Conservation (phyloP, 2,113 vertebrate species). For the Dasyornis broadbenti region DNA sequence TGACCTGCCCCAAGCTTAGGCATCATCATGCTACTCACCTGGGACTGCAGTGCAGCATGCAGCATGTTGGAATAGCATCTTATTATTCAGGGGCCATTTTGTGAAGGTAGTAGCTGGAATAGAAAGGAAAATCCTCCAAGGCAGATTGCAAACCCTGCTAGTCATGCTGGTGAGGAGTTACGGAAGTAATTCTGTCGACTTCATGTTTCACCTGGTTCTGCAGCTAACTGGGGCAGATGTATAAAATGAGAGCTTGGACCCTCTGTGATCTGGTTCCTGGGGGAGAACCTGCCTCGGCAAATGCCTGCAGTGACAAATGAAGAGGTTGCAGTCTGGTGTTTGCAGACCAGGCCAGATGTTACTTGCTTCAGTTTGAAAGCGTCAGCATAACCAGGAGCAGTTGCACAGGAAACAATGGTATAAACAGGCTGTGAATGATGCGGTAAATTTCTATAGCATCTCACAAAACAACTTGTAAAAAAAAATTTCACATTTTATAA, state of each 20-base stretch:
- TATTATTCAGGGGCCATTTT: neutral
- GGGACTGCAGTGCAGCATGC: neutral
- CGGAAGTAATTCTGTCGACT: neutral
- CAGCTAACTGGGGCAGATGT: neutral
- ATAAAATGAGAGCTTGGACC: neutral
- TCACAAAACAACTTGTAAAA: neutral
- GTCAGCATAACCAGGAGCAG: neutral
- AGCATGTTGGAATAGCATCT: neutral
- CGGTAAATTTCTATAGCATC: neutral
- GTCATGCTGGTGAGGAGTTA: neutral
- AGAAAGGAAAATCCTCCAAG: neutral
- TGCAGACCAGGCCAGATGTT: constrained; percentile 14
- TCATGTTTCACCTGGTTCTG: neutral
- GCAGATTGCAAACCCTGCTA: neutral
- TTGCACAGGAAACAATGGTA: neutral
- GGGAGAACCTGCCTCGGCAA: neutral
- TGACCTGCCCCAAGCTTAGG: neutral
- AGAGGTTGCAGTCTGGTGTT: neutral
- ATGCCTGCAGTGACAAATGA: neutral
- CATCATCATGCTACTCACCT: neutral
- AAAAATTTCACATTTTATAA: neutral
- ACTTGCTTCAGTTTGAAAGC: constrained; percentile 25
- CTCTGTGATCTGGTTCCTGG: neutral
- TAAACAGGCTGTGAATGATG: constrained; percentile 2
- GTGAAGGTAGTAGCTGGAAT: neutral